phyloP scores from a whole-genome alignment of 2,113 vertebrate species.

The Proterorhinus semilunaris region DNA sequence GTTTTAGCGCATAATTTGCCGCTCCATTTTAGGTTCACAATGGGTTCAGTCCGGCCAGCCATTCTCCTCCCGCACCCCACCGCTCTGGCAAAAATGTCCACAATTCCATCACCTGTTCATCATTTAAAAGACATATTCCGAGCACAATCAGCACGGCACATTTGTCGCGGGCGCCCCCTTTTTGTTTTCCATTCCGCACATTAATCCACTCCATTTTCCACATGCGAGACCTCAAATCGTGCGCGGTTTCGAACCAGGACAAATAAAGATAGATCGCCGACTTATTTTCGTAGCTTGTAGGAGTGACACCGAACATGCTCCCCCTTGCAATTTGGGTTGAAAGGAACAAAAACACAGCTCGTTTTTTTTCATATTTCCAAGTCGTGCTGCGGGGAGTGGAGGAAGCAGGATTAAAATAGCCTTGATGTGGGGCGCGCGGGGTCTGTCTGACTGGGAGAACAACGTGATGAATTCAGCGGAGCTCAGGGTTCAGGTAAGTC shows the following conservation, averaged over 20 bases:
- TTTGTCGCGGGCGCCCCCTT: not conserved
- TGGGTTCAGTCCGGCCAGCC: not conserved
- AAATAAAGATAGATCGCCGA: not conserved
- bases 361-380: slow-evolving; percentile 27
- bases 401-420: slow-evolving; percentile 32
- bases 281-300: not conserved
- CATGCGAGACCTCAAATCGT: not conserved
- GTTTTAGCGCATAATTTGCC: not conserved
- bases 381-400: not conserved
- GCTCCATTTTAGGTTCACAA: not conserved
- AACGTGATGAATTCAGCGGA: slow-evolving; percentile 47
- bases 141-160: not conserved
- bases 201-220: not conserved
- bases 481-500: slow-evolving; percentile 25
- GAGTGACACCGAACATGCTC: not conserved
- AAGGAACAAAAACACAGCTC: not conserved
- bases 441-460: slow-evolving; percentile 15
- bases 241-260: not conserved
- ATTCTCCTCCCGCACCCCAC: not conserved
- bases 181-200: not conserved
- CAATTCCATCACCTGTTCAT: not conserved
- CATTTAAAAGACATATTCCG: not conserved
- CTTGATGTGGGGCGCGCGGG: slow-evolving; percentile 26
- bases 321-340: not conserved
- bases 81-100: not conserved